Evolutionary conservation across 1,140 invertebrate genomes (phyloP), one percentile per base, ranked within the genome.

Genomic region (Scaptomyza hsui): DNA sequence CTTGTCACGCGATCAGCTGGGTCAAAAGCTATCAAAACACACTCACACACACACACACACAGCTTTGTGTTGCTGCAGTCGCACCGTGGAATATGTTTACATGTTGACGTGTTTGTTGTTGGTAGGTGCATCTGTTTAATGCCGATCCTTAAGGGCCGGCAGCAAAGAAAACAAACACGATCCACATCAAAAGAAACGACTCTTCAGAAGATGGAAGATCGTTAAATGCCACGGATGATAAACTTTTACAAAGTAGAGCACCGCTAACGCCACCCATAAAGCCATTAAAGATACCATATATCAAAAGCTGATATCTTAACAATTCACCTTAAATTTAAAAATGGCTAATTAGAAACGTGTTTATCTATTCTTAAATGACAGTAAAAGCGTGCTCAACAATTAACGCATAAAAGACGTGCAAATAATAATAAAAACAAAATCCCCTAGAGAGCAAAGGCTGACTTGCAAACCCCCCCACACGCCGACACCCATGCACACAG

Each of bases 401-500:
- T 19, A 71, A 51, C 9, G 10, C n/a, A 48, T 29, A 60, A 44
- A 24, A 42, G 69, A 78, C 75, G 59, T 78, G 71, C 65, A 57
- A 63, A 78, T 75, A 72, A 70, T 70, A 63, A 26, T 52, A 67
- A 75, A 45, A 24, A 42, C 18, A 4, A 13, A 19, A 35, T 15
- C 32, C 12, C 12, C 41, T 9, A 18, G 1, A 42, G 41, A 42
- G 32, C 39, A 41, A 16, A 15, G 15, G 6, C 5, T 18, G 7
- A 16, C 13, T 3, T 16, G 9, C 10, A n/a, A 47, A 47, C 3
- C 48, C 35, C 51, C 13, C 12, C 4, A 1, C 13, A 19, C 10
- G 19, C 21, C 13, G 18, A 10, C 32, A 18, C 32, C 32, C 29
- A 15, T 26, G 19, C 15, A 19, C 42, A 24, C 1, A 1, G 21